Conservation (phyloP, 2,888 invertebrate species). For the Epicampocera succincta region DNA sequence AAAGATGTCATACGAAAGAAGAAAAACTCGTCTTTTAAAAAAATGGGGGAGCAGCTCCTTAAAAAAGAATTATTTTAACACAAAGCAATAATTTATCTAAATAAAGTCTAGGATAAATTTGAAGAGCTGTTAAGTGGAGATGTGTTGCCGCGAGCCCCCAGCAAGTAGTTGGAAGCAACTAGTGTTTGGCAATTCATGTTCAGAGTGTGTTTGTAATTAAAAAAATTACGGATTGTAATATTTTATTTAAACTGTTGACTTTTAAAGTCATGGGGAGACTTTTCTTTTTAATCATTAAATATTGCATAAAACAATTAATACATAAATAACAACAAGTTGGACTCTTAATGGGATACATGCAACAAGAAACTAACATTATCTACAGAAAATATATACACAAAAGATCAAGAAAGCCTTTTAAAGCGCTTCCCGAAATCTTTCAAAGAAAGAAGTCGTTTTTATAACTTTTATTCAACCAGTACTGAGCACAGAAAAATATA, state of each 20-base stretch:
- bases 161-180: background rate
- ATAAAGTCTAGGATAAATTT: conserved; percentile 21
- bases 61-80: background rate
- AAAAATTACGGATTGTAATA: conserved; percentile 22
- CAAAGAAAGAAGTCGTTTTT: too few species aligned
- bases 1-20: conserved; percentile 47
- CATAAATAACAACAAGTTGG: too few species aligned
- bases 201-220: background rate
- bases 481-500: too few species aligned
- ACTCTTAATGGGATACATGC: too few species aligned
- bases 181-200: conserved; percentile 1
- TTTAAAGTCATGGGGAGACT: background rate
- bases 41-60: conserved; percentile 32
- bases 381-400: too few species aligned
- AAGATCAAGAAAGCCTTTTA: too few species aligned
- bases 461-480: too few species aligned
- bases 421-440: too few species aligned
- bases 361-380: too few species aligned
- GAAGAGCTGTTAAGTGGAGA: conserved; percentile 32
- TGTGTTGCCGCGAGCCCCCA: background rate
- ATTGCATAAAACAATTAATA: background rate
- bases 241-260: background rate
- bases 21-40: conserved; percentile 16
- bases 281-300: background rate
- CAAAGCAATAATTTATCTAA: conserved; percentile 43